Percentiles rank a stretch among this genome's conserved stretches.
phyloP scores from a whole-genome alignment of 2,113 vertebrate genomes.

The Ia io region DNA sequence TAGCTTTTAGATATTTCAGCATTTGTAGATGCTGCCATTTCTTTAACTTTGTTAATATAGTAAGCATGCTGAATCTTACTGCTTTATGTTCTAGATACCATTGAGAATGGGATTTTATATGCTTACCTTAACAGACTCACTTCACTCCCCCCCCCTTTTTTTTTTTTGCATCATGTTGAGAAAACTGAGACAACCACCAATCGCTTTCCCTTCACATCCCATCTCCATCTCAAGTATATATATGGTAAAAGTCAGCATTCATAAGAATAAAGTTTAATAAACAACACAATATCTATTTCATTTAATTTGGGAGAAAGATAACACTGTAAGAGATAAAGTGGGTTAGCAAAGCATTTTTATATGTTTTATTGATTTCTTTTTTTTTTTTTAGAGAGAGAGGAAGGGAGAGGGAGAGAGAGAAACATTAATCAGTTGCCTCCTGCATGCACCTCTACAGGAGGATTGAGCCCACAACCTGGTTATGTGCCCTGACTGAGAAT shows the following conservation, averaged over 20 bases:
- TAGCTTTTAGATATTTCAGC: background rate
- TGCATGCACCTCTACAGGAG: background rate
- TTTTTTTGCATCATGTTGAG: background rate
- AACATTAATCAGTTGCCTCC: background rate
- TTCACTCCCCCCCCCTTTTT: no score
- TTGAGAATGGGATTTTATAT: background rate
- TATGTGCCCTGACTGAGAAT: no score
- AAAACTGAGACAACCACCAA: background rate
- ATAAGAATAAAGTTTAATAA: background rate
- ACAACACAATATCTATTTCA: background rate
- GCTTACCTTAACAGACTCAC: background rate
- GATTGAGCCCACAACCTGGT: no score
- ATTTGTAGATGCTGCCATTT: background rate
- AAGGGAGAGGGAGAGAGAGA: background rate
- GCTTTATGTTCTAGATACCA: background rate
- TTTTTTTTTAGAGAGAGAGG: background rate
- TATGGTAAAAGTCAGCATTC: background rate
- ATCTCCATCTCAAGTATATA: background rate
- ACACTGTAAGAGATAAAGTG: background rate
- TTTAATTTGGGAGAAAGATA: background rate
- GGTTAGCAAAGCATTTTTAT: background rate
- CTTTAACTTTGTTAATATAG: background rate
- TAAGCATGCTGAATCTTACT: background rate
- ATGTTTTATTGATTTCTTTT: background rate
- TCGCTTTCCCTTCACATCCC: no score